Conservation (phyloP, 2,797 vertebrate species). For the Pteronotus mesoamericanus region DNA sequence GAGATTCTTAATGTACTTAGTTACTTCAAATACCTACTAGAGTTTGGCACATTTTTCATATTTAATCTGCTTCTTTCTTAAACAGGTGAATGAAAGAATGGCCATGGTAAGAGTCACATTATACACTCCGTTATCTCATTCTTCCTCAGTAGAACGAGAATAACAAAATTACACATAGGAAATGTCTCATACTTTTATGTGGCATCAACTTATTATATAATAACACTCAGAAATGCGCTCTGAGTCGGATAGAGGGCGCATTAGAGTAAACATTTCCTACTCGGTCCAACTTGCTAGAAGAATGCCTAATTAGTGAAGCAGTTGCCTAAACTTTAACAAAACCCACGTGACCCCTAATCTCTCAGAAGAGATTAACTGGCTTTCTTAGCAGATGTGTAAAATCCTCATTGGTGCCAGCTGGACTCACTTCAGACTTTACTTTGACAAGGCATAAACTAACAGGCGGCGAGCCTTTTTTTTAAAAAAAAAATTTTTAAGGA, state of each 20-base stretch:
- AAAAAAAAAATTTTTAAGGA: background rate
- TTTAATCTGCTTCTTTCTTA: background rate
- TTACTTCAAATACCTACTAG: background rate
- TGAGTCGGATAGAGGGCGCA: background rate
- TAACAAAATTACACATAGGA: background rate
- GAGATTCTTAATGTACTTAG: background rate
- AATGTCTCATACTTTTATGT: background rate
- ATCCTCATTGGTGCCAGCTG: background rate
- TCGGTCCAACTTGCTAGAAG: background rate
- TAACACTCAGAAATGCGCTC: background rate
- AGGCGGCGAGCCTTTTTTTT: background rate
- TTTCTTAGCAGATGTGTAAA: constrained; percentile 32
- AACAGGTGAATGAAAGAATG: background rate
- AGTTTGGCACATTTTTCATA: background rate
- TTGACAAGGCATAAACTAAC: background rate
- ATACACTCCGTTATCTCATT: background rate
- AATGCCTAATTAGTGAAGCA: background rate
- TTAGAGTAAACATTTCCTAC: background rate
- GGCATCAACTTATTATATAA: background rate
- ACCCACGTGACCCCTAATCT: background rate
- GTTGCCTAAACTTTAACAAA: constrained; percentile 22
- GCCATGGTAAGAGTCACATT: background rate
- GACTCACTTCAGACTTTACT: constrained; percentile 41
- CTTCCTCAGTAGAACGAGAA: background rate
- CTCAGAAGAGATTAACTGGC: background rate